These are phyloP conservation scores for Boloria euphrosyne DNA, from an alignment of 2,888 invertebrate species.

Conservation along the genomic window DNA sequence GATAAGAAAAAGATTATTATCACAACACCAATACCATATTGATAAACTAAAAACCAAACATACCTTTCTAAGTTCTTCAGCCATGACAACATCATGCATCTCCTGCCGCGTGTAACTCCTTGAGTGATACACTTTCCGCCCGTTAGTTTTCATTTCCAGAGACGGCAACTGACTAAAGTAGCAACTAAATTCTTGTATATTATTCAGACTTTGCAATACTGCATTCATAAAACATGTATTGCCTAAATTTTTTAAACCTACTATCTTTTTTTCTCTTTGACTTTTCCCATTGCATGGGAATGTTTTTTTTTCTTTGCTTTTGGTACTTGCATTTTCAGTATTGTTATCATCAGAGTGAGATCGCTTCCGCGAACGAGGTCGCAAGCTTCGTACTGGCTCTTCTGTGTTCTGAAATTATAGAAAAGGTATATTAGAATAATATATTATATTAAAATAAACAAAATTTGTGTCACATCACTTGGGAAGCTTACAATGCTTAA, in stretches of 20 bases:
- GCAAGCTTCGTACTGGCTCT: slow-evolving; percentile 79
- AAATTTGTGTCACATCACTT: too few species aligned
- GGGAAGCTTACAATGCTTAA: too few species aligned
- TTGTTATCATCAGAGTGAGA: slow-evolving; percentile 82
- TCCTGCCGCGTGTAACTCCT: slow-evolving; percentile 84
- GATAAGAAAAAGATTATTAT: too few species aligned
- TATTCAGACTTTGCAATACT: slow-evolving; percentile 91
- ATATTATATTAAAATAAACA: not conserved
- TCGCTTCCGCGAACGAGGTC: slow-evolving; percentile 83
- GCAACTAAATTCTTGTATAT: slow-evolving; percentile 91
- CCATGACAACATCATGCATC: slow-evolving; percentile 87
- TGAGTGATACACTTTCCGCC: slow-evolving; percentile 83
- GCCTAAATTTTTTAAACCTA: slow-evolving; percentile 90
- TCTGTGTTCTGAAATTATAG: slow-evolving; percentile 62
- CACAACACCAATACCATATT: too few species aligned
- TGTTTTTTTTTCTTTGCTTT: slow-evolving; percentile 63
- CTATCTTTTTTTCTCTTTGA: slow-evolving; percentile 84
- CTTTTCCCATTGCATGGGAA: slow-evolving; percentile 72
- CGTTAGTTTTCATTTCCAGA: slow-evolving; percentile 84
- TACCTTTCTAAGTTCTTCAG: slow-evolving; percentile 89
- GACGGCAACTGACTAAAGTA: slow-evolving; percentile 91
- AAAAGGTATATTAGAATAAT: not conserved
- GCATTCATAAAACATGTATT: slow-evolving; percentile 95
- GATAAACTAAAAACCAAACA: slow-evolving; percentile 9
- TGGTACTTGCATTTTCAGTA: slow-evolving; percentile 67